Evolutionary conservation across 2,888 invertebrate genomes (phyloP).

Genomic region (Acronicta alni): DNA sequence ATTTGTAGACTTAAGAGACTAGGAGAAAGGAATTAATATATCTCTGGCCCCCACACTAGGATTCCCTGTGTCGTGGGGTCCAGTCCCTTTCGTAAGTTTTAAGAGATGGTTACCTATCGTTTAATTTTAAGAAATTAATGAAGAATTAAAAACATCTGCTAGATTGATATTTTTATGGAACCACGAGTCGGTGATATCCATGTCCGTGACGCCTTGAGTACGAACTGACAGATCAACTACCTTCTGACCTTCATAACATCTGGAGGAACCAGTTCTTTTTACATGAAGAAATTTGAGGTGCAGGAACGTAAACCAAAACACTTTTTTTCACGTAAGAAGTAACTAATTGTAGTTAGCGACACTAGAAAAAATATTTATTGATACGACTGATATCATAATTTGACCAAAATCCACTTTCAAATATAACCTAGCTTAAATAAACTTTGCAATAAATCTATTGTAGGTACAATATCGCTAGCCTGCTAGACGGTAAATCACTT

Average conservation of each 20-base stretch:
- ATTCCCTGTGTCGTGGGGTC: too few relatives aligned
- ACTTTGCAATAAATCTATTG: slow-evolving; percentile 53
- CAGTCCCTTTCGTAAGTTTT: too few relatives aligned
- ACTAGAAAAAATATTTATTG: slow-evolving; percentile 1
- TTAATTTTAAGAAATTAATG: too few relatives aligned
- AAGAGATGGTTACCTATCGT: too few relatives aligned
- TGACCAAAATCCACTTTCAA: slow-evolving; percentile 5
- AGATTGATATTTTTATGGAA: too few relatives aligned
- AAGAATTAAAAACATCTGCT: too few relatives aligned
- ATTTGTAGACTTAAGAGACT: too few relatives aligned
- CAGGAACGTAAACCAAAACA: slow-evolving; percentile 5
- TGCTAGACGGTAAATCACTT: slow-evolving; percentile 41
- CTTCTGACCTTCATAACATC: slow-evolving; percentile 31
- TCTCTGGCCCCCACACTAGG: too few relatives aligned
- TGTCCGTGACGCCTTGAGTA: slow-evolving; percentile 1
- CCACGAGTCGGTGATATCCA: slow-evolving; percentile 1
- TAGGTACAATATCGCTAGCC: slow-evolving; percentile 51
- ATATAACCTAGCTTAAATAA: slow-evolving; percentile 45
- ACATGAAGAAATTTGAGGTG: slow-evolving; percentile 15
- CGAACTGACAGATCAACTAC: slow-evolving; percentile 15
- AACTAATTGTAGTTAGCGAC: neutral
- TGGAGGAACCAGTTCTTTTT: slow-evolving; percentile 35
- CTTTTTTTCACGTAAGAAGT: neutral
- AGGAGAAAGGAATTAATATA: too few relatives aligned
- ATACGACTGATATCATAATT: slow-evolving; percentile 32